Conservation (phyloP, 2,888 invertebrate species). For the Drosophila subsilvestris region DNA sequence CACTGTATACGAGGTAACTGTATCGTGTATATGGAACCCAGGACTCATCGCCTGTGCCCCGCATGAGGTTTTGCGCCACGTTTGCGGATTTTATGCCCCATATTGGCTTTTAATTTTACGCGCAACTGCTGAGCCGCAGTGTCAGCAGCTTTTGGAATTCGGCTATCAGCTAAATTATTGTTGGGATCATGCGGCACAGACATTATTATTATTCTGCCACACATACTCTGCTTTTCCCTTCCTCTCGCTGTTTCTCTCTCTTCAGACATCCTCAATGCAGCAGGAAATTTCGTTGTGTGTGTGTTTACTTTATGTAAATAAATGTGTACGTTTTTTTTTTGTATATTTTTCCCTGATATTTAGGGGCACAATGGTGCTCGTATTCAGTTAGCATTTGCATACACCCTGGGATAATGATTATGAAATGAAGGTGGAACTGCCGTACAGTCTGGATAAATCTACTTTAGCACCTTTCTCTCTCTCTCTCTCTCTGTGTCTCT, state of each 20-base stretch:
- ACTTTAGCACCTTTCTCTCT: slow-evolving; percentile 24
- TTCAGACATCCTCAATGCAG: neutral
- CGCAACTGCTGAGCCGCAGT: slow-evolving; percentile 57
- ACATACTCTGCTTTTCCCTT: slow-evolving; percentile 19
- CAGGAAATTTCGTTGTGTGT: neutral
- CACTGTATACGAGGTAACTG: slow-evolving; percentile 7
- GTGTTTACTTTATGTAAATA: slow-evolving; percentile 31
- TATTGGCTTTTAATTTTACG: slow-evolving; percentile 75
- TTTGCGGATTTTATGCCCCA: slow-evolving; percentile 68
- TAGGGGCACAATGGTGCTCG: slow-evolving; percentile 20
- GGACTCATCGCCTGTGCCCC: slow-evolving; percentile 29
- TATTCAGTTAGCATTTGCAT: slow-evolving; percentile 27
- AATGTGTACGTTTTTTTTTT: slow-evolving; percentile 38
- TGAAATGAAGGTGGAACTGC: slow-evolving; percentile 18
- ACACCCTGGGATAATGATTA: slow-evolving; percentile 28
- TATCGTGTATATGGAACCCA: slow-evolving; percentile 3
- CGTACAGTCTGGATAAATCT: slow-evolving; percentile 38
- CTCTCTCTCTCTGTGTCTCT: neutral
- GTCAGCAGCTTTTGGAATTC: slow-evolving; percentile 60
- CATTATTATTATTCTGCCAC: slow-evolving; percentile 39
- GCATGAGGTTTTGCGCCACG: slow-evolving; percentile 53
- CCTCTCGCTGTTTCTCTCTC: neutral
- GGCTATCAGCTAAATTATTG: slow-evolving; percentile 70
- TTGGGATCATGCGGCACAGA: slow-evolving; percentile 51
- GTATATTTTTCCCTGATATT: slow-evolving; percentile 20